Base-by-base conservation (phyloP, 2,113 vertebrate genomes). In the Orthochromis indermauri region DNA sequence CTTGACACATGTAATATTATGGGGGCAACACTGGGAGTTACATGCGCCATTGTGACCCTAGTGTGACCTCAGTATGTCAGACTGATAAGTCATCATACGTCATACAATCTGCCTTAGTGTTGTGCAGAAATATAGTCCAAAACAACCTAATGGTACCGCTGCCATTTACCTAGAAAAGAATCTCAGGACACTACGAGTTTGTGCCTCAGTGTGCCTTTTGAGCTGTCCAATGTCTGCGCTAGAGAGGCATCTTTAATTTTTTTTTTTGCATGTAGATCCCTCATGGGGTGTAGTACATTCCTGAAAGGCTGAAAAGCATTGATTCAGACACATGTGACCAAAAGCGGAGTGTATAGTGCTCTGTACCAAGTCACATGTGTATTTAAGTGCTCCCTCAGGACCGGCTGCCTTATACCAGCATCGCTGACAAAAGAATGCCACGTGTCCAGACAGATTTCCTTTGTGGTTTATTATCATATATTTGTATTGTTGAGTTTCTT, bases 381-480 rank as follows among this genome's bases (percentile, higher is more conserved):
- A 53, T 92, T 88, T 86, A 88, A 86, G 81, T 89, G 71, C 73
- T 84, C 47, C 86, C 82, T 16, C 2, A 49, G 82, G 89, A 81
- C 76, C 40, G 9, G 11, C 49, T 76, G 37, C 82, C 86, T 89
- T 89, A 53, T 53, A 21, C 26, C 42, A 82, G 81, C 63, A 40
- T 89, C 78, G 26, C 84, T 49, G 8, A 49, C 4, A 4, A 42
- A 89, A 61, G 24, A 31, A 66, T 80, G 42, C 66, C 79, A 82
- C 26, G 59, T 86, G 84, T 59, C 81, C 31, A 57, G 28, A 19
- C 40, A 45, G 12, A 79, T 87, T 19, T 85, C 17, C 14, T 5
- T 6, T 1, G 31, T 81, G 28, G 17, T 87, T 57, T 63, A 3
- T 82, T 28, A 33, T 24, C 4, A 61, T 84, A 19, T 51, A 21